Base-by-base conservation (phyloP, 2,797 vertebrate genomes). In the Halcyon badia region DNA sequence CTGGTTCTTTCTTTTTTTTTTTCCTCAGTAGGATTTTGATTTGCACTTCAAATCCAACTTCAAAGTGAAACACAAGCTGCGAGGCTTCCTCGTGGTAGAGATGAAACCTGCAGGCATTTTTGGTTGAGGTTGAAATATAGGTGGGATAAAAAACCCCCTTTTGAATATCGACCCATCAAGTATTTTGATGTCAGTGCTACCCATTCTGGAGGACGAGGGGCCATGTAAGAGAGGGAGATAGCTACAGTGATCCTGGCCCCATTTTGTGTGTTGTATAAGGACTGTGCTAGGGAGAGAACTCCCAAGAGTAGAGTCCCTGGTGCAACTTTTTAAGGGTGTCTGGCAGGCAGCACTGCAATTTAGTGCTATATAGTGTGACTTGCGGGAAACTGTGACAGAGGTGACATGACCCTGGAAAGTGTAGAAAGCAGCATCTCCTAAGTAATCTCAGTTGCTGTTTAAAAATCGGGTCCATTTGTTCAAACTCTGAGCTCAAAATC, bases 1-100 rank as follows among this genome's bases (percentile, higher is more conserved):
- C 11, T 0, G 0, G 4, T 22, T 79, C 1, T 37, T 14, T 61
- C 21, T 9, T n/a, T 22, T 71, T 57, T 62, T 26, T 64, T 30
- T 25, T 11, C 0, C 51, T 65, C 22, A 20, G 26, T 24, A 72
- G 15, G 10, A 48, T 65, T 92, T 92, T 71, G 39, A 10, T 78
- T 94, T 82, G 75, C 14, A 11, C 48, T 94, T 93, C 46, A 91
- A 73, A 93, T 66, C 33, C 35, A 49, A 16, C 82, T 89, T 93
- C 69, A 75, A 73, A 95, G 51, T 28, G 88, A 93, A 95, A 51
- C 1, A 5, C 1, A 3, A 54, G 58, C 57, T 83, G 14, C 0
- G 1, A 71, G 31, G 15, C 22, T 64, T 87, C 31, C 15, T 80
- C 28, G 1, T 33, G 16, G 35, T 18, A 60, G 58, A 77, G n/a